These are phyloP conservation scores for Callopanchax toddi DNA, from an alignment of 2,113 vertebrate genomes.

Conservation along the genomic window DNA sequence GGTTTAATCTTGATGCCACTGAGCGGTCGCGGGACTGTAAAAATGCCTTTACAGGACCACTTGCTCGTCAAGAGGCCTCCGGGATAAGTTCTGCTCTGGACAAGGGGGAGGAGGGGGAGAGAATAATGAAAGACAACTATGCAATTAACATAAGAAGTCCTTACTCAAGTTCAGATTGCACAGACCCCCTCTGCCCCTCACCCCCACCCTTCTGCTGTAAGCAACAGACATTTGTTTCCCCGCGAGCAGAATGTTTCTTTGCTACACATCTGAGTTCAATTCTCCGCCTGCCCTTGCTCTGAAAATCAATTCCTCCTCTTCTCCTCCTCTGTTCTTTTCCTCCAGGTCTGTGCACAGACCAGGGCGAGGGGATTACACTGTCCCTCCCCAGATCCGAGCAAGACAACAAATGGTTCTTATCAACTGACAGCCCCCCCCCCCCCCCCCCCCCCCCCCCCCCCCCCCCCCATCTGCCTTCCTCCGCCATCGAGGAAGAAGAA, in stretches of 20 bases:
- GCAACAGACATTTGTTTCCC: conserved; percentile 75
- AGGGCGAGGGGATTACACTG: conserved; percentile 72
- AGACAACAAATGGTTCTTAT: conserved; percentile 79
- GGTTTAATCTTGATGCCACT: conserved; percentile 38
- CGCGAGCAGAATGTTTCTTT: conserved; percentile 62
- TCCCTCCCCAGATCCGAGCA: conserved; percentile 70
- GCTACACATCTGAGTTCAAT: conserved; percentile 77
- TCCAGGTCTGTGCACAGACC: conserved; percentile 65
- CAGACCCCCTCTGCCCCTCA: conserved; percentile 31
- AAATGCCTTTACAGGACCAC: conserved; percentile 64
- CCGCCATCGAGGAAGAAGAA: conserved; percentile 66
- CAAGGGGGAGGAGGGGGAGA: conserved; percentile 27
- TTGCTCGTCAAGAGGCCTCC: conserved; percentile 64
- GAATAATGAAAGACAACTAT: conserved; percentile 68
- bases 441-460: conserved; percentile 17
- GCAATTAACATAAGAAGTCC: conserved; percentile 73
- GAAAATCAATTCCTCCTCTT: conserved; percentile 75
- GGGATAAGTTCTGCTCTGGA: conserved; percentile 42
- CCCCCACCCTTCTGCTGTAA: conserved; percentile 49
- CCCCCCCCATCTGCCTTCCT: not conserved
- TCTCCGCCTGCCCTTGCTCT: conserved; percentile 69
- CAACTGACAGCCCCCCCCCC: conserved; percentile 59
- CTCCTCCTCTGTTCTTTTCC: conserved; percentile 66
- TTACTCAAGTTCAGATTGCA: conserved; percentile 71
- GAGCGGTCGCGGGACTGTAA: conserved; percentile 55